phyloP scores from a whole-genome alignment of 2,888 invertebrate species.

The Dione vanillae region DNA sequence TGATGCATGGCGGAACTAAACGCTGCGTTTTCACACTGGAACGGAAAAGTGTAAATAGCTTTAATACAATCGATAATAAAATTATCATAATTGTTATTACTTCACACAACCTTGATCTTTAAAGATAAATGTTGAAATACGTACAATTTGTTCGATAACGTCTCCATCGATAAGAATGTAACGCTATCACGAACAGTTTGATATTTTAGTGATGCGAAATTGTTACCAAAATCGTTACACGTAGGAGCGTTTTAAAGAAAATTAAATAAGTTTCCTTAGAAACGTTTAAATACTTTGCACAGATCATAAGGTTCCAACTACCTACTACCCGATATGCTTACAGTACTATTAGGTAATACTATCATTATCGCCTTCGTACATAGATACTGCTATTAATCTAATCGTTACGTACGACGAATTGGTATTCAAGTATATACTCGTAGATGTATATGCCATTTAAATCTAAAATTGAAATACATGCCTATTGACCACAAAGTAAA shows the following conservation, averaged over 20 bases:
- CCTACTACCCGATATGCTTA: too few species aligned
- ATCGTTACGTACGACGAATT: neutral
- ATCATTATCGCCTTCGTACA: neutral
- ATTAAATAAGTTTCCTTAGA: too few species aligned
- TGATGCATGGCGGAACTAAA: too few species aligned
- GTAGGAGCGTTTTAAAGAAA: too few species aligned
- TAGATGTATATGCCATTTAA: too few species aligned
- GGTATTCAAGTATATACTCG: too few species aligned
- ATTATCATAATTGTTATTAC: neutral
- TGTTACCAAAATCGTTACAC: neutral
- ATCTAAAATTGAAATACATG: too few species aligned
- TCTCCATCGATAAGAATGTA: neutral
- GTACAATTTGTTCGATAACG: neutral
- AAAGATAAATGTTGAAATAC: neutral
- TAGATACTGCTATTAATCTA: neutral
- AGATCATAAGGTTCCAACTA: neutral
- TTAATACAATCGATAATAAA: too few species aligned
- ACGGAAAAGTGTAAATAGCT: too few species aligned
- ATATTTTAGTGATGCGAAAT: too few species aligned
- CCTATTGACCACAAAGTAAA: neutral
- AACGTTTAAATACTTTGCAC: too few species aligned
- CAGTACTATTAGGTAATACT: neutral
- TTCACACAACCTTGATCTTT: slow-evolving; percentile 14
- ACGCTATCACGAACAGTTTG: neutral
- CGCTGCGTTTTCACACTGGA: too few species aligned